Percentiles rank a stretch among this genome's conserved stretches.
These are phyloP conservation scores for Phyto melanocephala DNA, from an alignment of 2,888 invertebrate species.

Conservation along the genomic window DNA sequence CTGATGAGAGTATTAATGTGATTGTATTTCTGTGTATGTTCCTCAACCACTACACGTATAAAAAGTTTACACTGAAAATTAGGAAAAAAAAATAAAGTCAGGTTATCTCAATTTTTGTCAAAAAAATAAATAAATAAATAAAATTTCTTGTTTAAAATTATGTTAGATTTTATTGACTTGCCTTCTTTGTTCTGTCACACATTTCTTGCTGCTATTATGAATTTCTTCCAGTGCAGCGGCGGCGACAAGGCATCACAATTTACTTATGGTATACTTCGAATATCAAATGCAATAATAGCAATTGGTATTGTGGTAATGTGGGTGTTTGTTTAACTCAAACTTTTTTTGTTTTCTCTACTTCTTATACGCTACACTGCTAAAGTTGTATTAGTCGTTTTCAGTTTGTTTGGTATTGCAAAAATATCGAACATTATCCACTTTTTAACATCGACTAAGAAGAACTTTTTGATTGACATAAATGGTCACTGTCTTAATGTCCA, in stretches of 20 bases:
- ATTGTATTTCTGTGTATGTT: conserved; percentile 25
- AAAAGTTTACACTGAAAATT: neutral
- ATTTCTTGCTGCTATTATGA: too few relatives aligned
- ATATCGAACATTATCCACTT: too few relatives aligned
- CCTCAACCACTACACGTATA: neutral
- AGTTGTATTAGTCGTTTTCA: neutral
- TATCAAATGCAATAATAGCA: conserved; percentile 69
- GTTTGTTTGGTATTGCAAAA: conserved; percentile 3
- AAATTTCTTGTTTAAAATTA: neutral
- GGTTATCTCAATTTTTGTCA: neutral
- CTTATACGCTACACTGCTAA: neutral
- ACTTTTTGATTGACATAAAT: too few relatives aligned
- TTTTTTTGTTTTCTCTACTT: conserved; percentile 41
- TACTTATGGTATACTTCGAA: conserved; percentile 70
- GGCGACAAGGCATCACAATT: conserved; percentile 65
- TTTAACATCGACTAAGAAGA: too few relatives aligned
- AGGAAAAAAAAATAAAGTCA: neutral
- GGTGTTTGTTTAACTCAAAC: conserved; percentile 37
- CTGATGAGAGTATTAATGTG: conserved; percentile 36
- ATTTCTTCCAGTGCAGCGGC: conserved; percentile 35
- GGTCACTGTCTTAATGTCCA: too few relatives aligned
- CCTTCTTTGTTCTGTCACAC: neutral
- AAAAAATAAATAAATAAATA: neutral
- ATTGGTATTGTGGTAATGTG: conserved; percentile 52
- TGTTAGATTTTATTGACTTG: neutral